Evolutionary conservation across 2,888 invertebrate genomes (phyloP), one percentile per base, ranked within the genome.

Genomic region (Drosophila neutralis): DNA sequence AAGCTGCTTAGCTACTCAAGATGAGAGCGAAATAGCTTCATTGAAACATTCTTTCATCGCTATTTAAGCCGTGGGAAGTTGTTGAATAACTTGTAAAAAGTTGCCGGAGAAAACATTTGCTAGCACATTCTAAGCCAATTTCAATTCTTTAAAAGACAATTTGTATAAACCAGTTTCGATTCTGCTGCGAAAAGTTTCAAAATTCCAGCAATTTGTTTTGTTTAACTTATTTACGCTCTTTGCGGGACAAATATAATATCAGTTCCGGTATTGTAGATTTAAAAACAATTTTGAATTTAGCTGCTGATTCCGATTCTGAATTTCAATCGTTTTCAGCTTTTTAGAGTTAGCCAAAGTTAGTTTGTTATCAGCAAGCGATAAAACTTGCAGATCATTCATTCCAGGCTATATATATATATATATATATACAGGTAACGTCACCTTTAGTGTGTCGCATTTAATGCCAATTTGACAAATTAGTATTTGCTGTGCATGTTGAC

Each of bases 401-500:
- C 2, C 57, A 33, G 51, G 63, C 10, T 8, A 27, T 36, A 35
- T 10, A 6, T 7, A 35, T 10, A 31, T 4, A n/a, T 33, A 31
- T 21, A 21, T 21, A 15, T 5, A n/a, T 29, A 57, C 24, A 53
- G 45, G 15, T 45, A 45, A 45, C 45, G 56, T 75, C 69, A 58
- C 36, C 53, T 76, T 63, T 56, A 53, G 71, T 69, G 31, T 36
- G 70, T 56, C 59, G 54, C 64, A 80, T 75, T 86, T 83, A 89
- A 87, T 78, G 85, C 78, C 89, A 89, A 89, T 87, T 81, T 75
- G 84, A 84, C 89, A 87, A 89, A 83, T 83, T 75, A 69, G 63
- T 40, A 27, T 54, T 61, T 63, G 56, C 33, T 63, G 59, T 38
- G 31, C 53, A 52, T 58, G 48, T 36, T 58, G 51, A 70, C 38